phyloP scores from a whole-genome alignment of 2,797 vertebrate genomes.

The Peromyscus melanophrys region DNA sequence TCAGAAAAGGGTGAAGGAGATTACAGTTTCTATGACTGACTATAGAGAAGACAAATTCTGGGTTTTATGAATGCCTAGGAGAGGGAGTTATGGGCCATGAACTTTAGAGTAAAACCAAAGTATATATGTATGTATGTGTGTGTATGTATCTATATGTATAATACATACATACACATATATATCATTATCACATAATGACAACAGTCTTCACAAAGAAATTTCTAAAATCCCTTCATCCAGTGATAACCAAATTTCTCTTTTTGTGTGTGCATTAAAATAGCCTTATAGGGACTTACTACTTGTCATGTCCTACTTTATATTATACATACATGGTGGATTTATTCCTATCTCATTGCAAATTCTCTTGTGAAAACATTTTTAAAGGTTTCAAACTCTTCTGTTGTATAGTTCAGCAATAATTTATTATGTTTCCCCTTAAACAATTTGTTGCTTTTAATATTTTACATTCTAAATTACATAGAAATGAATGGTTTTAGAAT shows the following conservation, averaged over 20 bases:
- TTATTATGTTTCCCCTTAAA: background rate
- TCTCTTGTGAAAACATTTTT: constrained; percentile 12
- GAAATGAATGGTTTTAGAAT: background rate
- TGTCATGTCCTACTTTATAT: background rate
- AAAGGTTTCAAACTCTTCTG: background rate
- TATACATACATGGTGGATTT: background rate
- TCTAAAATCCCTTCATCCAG: background rate
- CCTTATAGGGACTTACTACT: background rate
- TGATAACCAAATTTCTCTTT: background rate
- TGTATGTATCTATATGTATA: background rate
- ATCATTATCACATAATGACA: background rate
- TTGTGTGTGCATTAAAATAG: background rate
- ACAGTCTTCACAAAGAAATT: background rate
- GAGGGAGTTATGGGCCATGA: background rate
- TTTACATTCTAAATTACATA: constrained; percentile 30
- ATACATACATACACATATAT: background rate
- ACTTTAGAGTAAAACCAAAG: background rate
- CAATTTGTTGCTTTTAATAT: background rate
- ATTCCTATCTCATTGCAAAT: background rate
- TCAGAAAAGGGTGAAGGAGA: background rate
- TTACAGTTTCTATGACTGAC: background rate
- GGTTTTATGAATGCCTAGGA: background rate
- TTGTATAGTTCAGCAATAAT: background rate
- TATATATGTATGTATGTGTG: too few species aligned
- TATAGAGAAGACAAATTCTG: background rate